Evolutionary conservation across 2,888 invertebrate genomes (phyloP).

Genomic region (Sarcophaga subvicina): DNA sequence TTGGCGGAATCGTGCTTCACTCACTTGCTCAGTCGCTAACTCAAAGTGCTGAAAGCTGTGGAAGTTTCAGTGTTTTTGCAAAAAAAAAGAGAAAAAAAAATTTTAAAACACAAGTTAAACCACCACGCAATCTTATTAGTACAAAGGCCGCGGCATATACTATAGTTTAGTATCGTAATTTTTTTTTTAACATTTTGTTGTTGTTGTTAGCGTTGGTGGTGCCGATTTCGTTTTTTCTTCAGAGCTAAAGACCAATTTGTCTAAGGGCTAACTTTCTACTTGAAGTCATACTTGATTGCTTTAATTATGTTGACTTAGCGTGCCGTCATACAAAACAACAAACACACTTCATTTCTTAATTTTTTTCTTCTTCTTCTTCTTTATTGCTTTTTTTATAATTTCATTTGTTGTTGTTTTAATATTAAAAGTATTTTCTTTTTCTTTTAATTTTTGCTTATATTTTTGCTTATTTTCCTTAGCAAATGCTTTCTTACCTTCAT

Average conservation of each 20-base stretch:
- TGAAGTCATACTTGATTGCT: conserved; percentile 65
- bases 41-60: background rate
- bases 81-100: background rate
- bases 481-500: background rate
- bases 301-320: conserved; percentile 67
- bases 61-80: conserved; percentile 13
- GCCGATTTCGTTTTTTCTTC: conserved; percentile 3
- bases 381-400: conserved; percentile 51
- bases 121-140: conserved; percentile 44
- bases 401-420: conserved; percentile 37
- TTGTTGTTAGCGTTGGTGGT: background rate
- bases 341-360: conserved; percentile 43
- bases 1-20: background rate
- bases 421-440: conserved; percentile 21
- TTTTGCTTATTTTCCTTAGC: conserved; percentile 30
- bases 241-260: conserved; percentile 59
- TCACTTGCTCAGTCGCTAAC: conserved; percentile 15
- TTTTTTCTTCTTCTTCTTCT: conserved; percentile 4
- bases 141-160: conserved; percentile 22
- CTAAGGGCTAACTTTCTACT: conserved; percentile 66
- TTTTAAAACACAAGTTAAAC: background rate
- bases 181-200: conserved; percentile 28
- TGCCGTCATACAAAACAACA: conserved; percentile 43
- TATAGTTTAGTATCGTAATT: too few relatives aligned
- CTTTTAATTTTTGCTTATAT: conserved; percentile 15